Percentiles rank a stretch among this genome's conserved stretches.
Evolutionary conservation across 2,113 vertebrate genomes (phyloP).

Genomic region (Ovis canadensis): DNA sequence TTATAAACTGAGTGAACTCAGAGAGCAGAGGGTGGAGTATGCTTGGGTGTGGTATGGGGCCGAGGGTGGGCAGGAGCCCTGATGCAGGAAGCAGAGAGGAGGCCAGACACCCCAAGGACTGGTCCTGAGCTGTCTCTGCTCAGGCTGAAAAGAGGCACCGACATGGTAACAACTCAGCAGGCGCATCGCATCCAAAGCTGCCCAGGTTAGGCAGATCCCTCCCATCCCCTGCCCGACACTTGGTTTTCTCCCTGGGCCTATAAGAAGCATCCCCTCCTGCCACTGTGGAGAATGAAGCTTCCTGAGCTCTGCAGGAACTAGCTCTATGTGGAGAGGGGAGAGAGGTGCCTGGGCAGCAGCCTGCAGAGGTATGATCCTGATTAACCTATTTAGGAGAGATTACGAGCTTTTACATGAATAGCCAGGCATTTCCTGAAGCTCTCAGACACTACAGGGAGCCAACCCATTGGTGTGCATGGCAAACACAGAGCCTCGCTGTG

Average conservation of each 20-base stretch:
- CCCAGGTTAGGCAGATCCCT: neutral
- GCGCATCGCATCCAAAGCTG: neutral
- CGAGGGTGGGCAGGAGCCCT: fast-evolving
- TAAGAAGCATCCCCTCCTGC: neutral
- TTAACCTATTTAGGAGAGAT: neutral
- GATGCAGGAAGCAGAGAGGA: too few species aligned
- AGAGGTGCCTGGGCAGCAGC: neutral
- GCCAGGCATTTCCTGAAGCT: neutral
- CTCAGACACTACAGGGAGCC: neutral
- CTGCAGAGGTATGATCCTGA: neutral
- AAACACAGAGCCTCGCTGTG: neutral
- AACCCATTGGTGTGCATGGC: neutral
- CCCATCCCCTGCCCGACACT: neutral
- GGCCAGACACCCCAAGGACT: too few species aligned
- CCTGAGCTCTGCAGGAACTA: neutral
- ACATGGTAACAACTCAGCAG: too few species aligned
- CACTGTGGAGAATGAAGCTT: too few species aligned
- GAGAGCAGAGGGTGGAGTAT: too few species aligned
- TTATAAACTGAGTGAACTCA: neutral
- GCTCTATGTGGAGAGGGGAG: fast-evolving
- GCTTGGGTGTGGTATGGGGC: neutral
- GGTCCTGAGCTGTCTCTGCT: neutral
- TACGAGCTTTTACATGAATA: neutral
- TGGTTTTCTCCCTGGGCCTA: neutral
- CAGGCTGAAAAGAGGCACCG: neutral